Percentiles rank a stretch among this genome's conserved stretches.
Evolutionary conservation across 1,140 invertebrate species (phyloP).

Genomic region (Teleopsis dalmanni): DNA sequence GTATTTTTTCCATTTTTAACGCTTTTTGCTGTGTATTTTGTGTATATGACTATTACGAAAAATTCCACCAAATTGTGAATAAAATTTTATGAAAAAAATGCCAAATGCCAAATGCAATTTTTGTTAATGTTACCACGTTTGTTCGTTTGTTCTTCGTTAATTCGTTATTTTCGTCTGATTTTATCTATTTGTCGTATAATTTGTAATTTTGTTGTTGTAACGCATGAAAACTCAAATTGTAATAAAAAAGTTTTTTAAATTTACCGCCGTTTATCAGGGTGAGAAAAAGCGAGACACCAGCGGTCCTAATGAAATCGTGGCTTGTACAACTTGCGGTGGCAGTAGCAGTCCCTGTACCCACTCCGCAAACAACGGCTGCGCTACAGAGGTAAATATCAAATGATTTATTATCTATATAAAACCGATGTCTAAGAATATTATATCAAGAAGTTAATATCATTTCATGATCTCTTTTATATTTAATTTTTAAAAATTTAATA

Average conservation of each 20-base stretch:
- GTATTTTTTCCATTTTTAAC: too few species aligned
- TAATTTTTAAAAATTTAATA: too few species aligned
- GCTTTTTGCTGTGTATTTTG: too few species aligned
- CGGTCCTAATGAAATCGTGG: slow-evolving; percentile 68
- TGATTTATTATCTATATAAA: neutral
- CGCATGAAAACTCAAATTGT: slow-evolving; percentile 5
- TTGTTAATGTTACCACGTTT: too few species aligned
- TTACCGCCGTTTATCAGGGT: slow-evolving; percentile 52
- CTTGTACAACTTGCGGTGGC: slow-evolving; percentile 68
- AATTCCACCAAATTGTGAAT: too few species aligned
- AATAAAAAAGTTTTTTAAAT: slow-evolving; percentile 37
- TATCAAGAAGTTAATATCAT: neutral
- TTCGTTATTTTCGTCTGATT: neutral
- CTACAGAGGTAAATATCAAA: slow-evolving; percentile 61
- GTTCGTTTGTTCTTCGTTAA: too few species aligned
- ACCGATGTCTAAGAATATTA: neutral
- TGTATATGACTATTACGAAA: too few species aligned
- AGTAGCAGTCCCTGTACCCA: slow-evolving; percentile 72
- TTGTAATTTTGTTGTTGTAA: neutral
- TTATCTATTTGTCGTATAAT: neutral
- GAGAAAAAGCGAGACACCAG: slow-evolving; percentile 71
- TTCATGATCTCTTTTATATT: too few species aligned
- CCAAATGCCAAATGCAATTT: too few species aligned
- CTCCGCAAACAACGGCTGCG: slow-evolving; percentile 76
- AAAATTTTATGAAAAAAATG: too few species aligned